Evolutionary conservation across 2,797 vertebrate species (phyloP), one percentile per base, ranked within the genome.

Genomic region (Acropternis orthonyx): DNA sequence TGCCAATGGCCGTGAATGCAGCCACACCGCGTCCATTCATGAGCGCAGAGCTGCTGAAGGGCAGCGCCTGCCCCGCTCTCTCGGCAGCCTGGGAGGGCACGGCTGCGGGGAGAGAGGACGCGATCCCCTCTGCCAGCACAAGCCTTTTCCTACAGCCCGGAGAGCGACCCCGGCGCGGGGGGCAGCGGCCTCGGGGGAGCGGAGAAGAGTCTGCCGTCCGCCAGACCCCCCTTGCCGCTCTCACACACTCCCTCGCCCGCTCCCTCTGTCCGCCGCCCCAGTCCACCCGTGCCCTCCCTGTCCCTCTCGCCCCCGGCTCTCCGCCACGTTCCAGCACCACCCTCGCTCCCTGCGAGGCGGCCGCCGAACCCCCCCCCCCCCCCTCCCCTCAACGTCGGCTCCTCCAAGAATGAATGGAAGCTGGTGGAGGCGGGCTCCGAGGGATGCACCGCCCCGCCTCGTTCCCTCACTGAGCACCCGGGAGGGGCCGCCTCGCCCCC

Each of bases 321-420:
- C 37, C 37, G 7, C 41, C 56, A 63, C 68, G 4, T 39, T 65
- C n/a, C 34, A 59, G 39, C 39, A 22, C 46, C 51, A 18, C 39
- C 16, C 12, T n/a, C 9, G 9, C 52, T 28, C 54, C 54, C 22
- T 32, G 12, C 10, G 26, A 55, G 43, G 49, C 23, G 5, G 32
- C 41, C 22, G 9, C 24, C 11, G 4, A n/a, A 16, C 59, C 13
- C 6, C 24, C 11, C 8, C 34, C 2, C 0, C 20, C 7, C 56
- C 4, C 14, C n/a, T n/a, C n/a, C n/a, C n/a, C n/a, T n/a, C n/a
- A n/a, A 28, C 61, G 6, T 52, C 36, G 12, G 48, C 63, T 89
- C 58, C 88, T 68, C 75, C 85, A 56, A 32, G 75, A 41, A n/a
- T 92, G 90, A 95, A 91, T 79, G 90, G 90, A 62, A 93, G 49